Conservation (phyloP, 2,888 invertebrate species). For the Brachyopa scutellaris region DNA sequence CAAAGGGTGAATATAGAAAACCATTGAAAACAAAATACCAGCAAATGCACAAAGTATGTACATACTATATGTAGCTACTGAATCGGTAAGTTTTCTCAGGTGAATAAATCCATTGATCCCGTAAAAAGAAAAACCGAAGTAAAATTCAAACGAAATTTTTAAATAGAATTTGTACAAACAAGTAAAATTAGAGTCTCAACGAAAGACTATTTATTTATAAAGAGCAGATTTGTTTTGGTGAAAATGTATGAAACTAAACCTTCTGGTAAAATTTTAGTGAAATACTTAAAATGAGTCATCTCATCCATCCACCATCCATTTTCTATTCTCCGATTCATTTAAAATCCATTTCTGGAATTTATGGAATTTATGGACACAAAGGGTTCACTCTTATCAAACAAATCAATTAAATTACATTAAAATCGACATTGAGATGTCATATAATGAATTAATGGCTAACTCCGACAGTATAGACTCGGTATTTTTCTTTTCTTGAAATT, state of each 20-base stretch:
- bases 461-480: neutral
- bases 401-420: constrained; percentile 3
- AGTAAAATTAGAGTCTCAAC: too few species aligned
- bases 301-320: too few species aligned
- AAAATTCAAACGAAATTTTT: too few species aligned
- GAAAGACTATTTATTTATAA: too few species aligned
- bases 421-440: constrained; percentile 3
- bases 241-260: too few species aligned
- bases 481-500: neutral
- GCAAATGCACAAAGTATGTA: neutral
- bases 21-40: constrained; percentile 7
- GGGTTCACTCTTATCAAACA: neutral
- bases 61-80: neutral
- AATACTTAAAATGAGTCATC: neutral
- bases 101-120: too few species aligned
- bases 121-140: too few species aligned
- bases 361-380: neutral
- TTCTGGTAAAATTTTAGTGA: too few species aligned
- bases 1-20: constrained; percentile 4
- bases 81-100: constrained; percentile 15
- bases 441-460: neutral
- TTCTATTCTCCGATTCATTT: neutral
- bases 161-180: constrained; percentile 6
- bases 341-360: constrained; percentile 7
- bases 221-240: too few species aligned